These are phyloP conservation scores for Cantharis rustica DNA, from an alignment of 2,888 invertebrate genomes.

Conservation along the genomic window DNA sequence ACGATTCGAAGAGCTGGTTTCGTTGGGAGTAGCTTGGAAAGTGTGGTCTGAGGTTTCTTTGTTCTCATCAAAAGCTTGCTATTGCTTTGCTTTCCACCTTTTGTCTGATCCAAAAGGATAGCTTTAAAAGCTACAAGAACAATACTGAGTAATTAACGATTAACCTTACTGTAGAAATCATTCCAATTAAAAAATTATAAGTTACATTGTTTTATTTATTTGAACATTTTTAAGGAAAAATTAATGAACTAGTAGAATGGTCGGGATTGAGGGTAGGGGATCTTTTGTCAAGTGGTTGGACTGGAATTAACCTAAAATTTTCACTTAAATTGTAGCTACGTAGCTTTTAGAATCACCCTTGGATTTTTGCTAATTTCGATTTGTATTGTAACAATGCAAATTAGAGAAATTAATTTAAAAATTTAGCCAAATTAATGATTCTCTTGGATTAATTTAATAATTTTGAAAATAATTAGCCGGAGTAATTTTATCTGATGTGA, in stretches of 20 bases:
- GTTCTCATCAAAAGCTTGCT: conserved; percentile 15
- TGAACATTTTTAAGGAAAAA: background rate
- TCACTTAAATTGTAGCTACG: too few species aligned
- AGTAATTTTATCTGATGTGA: background rate
- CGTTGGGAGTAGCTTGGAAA: conserved; percentile 16
- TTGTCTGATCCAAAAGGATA: conserved; percentile 16
- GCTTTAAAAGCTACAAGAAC: conserved; percentile 12
- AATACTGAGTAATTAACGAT: conserved; percentile 23
- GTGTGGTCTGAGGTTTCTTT: conserved; percentile 25
- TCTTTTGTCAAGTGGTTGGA: too few species aligned
- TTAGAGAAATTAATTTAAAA: background rate
- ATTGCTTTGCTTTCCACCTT: conserved; percentile 18
- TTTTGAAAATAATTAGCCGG: background rate
- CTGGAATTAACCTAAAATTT: too few species aligned
- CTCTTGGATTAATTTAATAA: background rate
- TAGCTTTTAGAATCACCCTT: background rate
- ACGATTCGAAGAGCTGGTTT: conserved; percentile 23
- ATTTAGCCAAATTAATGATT: background rate
- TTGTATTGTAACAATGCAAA: background rate
- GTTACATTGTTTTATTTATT: background rate
- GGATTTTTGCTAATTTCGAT: background rate
- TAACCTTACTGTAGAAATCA: conserved; percentile 7
- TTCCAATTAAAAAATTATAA: background rate
- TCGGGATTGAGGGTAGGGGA: too few species aligned
- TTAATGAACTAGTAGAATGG: too few species aligned